phyloP scores from a whole-genome alignment of 2,797 vertebrate species.

The Enteromius fasciolatus region DNA sequence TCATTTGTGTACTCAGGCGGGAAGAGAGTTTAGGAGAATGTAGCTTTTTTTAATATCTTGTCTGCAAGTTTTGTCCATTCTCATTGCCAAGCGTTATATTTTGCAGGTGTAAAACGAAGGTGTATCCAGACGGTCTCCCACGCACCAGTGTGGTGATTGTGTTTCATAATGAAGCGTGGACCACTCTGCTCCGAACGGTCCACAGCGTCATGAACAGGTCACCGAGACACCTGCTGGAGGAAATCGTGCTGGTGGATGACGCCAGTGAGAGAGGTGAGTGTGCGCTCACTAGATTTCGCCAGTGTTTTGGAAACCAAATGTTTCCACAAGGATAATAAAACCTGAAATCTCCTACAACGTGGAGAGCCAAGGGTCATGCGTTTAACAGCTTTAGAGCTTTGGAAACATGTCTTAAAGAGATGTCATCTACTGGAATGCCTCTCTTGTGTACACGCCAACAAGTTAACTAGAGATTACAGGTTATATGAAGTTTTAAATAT shows the following conservation, averaged over 20 bases:
- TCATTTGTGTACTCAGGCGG: neutral
- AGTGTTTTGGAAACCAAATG: constrained; percentile 7
- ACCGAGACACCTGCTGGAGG: constrained; percentile 90
- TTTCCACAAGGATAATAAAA: neutral
- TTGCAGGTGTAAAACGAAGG: constrained; percentile 94
- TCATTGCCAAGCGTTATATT: neutral
- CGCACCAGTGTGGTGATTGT: constrained; percentile 97
- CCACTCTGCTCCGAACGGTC: constrained; percentile 93
- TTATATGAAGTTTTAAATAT: too few species aligned
- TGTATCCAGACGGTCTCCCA: constrained; percentile 92
- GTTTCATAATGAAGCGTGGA: constrained; percentile 99
- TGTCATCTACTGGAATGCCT: neutral
- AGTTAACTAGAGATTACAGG: too few species aligned
- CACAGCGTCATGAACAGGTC: constrained; percentile 95
- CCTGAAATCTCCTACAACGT: neutral
- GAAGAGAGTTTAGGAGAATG: neutral
- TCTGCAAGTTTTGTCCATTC: constrained; percentile 28
- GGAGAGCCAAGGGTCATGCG: neutral
- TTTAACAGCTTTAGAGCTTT: neutral
- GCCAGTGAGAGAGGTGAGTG: constrained; percentile 94
- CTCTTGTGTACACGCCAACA: neutral
- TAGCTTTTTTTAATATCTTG: neutral
- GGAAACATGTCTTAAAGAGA: neutral
- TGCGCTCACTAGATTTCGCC: neutral
- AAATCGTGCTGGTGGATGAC: constrained; percentile 95